A percentile compares a stretch with the other conserved stretches of the same genome.
These are phyloP conservation scores for Meloidogyne floridensis DNA, from an alignment of 1,140 invertebrate genomes.

Conservation along the genomic window DNA sequence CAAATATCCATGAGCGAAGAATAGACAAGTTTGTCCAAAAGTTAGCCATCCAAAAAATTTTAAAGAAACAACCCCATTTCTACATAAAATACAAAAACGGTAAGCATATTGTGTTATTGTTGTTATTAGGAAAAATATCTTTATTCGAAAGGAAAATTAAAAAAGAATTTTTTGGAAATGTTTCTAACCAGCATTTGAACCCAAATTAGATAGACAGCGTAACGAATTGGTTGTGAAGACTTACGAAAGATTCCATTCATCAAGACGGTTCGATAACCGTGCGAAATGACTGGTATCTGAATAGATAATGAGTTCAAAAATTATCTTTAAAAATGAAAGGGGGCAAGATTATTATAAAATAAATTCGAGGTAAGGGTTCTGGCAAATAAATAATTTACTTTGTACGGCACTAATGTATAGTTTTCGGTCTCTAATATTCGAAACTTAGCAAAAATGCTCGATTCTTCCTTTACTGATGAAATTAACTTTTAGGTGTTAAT, in stretches of 20 bases:
- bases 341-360: neutral
- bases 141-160: neutral
- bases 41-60: neutral
- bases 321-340: too few relatives aligned
- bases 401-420: too few relatives aligned
- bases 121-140: neutral
- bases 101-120: neutral
- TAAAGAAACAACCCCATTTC: neutral
- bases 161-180: neutral
- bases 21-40: neutral
- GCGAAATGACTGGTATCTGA: neutral
- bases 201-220: neutral
- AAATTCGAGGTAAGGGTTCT: neutral
- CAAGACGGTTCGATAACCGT: neutral
- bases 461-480: too few relatives aligned
- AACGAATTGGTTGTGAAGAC: neutral
- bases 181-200: neutral
- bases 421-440: too few relatives aligned
- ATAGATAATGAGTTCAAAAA: neutral
- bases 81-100: neutral
- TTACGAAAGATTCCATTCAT: slow-evolving; percentile 4
- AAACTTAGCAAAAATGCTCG: too few relatives aligned
- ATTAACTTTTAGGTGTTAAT: too few relatives aligned
- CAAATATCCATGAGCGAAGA: neutral
- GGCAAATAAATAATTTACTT: too few relatives aligned